These are phyloP conservation scores for Bombus balteatus DNA, from an alignment of 1,140 invertebrate genomes.

Conservation along the genomic window DNA sequence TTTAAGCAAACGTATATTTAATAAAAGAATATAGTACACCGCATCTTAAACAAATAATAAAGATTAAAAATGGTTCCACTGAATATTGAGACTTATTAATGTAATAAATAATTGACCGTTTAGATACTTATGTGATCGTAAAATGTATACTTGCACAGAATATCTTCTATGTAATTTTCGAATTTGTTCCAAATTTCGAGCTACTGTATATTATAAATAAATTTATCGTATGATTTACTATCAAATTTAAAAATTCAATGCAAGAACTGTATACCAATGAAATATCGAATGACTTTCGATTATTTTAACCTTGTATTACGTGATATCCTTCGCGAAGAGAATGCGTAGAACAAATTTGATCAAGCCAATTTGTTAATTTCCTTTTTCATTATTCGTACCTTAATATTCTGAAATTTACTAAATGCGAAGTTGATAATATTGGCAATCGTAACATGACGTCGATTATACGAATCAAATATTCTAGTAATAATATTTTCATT, in stretches of 20 bases:
- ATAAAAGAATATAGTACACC: too few relatives aligned
- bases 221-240: background rate
- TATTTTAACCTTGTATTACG: constrained; percentile 14
- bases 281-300: constrained; percentile 8
- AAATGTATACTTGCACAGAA: background rate
- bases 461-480: constrained; percentile 51
- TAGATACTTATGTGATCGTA: background rate
- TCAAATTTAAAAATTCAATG: background rate
- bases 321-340: background rate
- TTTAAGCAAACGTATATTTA: background rate
- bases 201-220: background rate
- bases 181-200: background rate
- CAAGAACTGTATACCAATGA: background rate
- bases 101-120: too few relatives aligned
- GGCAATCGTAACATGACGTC: constrained; percentile 27
- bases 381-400: background rate
- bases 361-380: background rate
- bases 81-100: too few relatives aligned
- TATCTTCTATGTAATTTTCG: background rate
- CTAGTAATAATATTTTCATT: constrained; percentile 36
- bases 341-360: background rate
- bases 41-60: too few relatives aligned
- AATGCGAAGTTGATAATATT: background rate
- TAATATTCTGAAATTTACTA: background rate
- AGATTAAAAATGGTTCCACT: too few relatives aligned